Percentiles rank a stretch among this genome's conserved stretches.
Conservation (phyloP, 2,888 invertebrate genomes). For the Hirtodrosophila alboralis region DNA sequence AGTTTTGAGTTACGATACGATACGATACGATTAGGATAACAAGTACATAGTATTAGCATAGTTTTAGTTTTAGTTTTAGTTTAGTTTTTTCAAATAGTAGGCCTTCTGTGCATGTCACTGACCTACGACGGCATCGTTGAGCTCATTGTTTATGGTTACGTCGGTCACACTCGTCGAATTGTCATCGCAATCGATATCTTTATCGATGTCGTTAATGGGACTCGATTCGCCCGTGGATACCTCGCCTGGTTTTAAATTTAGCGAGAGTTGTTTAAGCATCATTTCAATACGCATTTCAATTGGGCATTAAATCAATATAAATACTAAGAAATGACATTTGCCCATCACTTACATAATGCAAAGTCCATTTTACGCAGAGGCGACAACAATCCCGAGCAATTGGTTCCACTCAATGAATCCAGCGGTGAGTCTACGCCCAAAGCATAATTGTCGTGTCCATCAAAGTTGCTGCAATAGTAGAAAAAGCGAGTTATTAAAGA, state of each 20-base stretch:
- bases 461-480: constrained; percentile 76
- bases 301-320: no score
- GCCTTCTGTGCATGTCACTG: constrained; percentile 69
- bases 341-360: constrained; percentile 90
- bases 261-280: constrained; percentile 43
- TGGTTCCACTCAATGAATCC: constrained; percentile 73
- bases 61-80: constrained; percentile 13
- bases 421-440: constrained; percentile 84
- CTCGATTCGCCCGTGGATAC: constrained; percentile 84
- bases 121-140: constrained; percentile 83
- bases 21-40: constrained; percentile 30
- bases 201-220: constrained; percentile 83
- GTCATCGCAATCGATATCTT: constrained; percentile 82
- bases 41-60: constrained; percentile 45
- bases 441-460: constrained; percentile 84
- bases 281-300: constrained; percentile 1
- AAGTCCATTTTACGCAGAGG: constrained; percentile 91
- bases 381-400: constrained; percentile 83
- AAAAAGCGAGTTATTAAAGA: no score
- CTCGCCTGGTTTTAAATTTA: constrained; percentile 81
- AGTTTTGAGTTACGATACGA: constrained; percentile 14
- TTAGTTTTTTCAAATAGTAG: no score
- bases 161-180: constrained; percentile 81
- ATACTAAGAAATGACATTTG: constrained; percentile 4
- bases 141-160: constrained; percentile 81